Evolutionary conservation across 2,888 invertebrate species (phyloP), one percentile per base, ranked within the genome.

Genomic region (Drosophila leonis): DNA sequence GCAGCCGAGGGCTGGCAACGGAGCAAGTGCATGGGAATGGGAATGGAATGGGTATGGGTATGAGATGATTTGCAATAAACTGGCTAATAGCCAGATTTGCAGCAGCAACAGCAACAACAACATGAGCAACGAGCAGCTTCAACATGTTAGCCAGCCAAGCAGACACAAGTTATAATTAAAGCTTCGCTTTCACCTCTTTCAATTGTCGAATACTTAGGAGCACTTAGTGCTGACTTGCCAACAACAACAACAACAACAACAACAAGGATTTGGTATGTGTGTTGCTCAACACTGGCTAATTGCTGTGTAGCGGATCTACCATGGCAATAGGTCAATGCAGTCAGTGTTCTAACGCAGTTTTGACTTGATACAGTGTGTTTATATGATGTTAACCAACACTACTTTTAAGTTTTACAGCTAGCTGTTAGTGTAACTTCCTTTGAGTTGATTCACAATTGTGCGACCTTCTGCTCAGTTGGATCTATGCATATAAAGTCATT

Each of bases 11-110:
- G 64, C 74, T 48, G 71, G 49, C 35, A 44, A 15, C 20, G 66
- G 49, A 46, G 71, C 71, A 69, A 69, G 74, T 75, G 72, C 78
- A 74, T 77, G 79, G 75, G 77, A 69, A 29, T 48, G 42, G 42
- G 27, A 15, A n/a, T 27, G 46, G 46, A 9, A 27, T 46, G 46
- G 27, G 46, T 9, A 77, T 78, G 65, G 49, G 35, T 13, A 75
- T 76, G 63, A 61, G 67, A 75, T 77, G 76, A 77, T 65, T 77
- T 77, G 77, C 77, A 77, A 64, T 78, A 74, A 73, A 66, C 63
- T 76, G 63, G 56, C 75, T 78, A 78, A 70, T 78, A 69, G 74
- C 56, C 60, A 74, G 78, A 78, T 78, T 69, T 69, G 76, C 75
- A 69, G 62, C 75, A 65, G 5, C 46, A 46, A 65, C 73, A 56